Evolutionary conservation across 2,797 vertebrate genomes (phyloP).

Genomic region (Okamejei kenojei): DNA sequence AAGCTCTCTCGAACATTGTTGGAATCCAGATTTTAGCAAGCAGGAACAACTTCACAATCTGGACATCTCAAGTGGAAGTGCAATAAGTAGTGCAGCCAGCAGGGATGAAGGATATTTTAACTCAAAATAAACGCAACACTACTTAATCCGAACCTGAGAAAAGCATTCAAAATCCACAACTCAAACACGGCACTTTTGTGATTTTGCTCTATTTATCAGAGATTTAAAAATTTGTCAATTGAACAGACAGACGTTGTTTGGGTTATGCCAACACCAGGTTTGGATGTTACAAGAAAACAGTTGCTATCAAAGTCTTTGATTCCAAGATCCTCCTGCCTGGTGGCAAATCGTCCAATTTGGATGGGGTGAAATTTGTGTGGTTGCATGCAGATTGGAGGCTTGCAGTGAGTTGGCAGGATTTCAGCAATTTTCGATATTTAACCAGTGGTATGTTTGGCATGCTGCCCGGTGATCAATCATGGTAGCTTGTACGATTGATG

Average conservation of each 20-base stretch:
- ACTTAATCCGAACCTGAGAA: neutral
- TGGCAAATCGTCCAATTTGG: neutral
- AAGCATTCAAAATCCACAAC: neutral
- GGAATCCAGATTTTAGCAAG: neutral
- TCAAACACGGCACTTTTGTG: neutral
- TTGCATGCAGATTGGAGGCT: neutral
- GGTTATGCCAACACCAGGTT: neutral
- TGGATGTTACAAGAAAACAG: neutral
- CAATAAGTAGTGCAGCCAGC: neutral
- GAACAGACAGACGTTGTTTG: neutral
- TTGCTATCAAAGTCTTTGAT: neutral
- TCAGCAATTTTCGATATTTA: constrained; percentile 17
- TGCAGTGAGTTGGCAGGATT: neutral
- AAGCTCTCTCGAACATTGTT: neutral
- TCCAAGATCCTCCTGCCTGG: neutral
- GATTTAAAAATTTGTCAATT: neutral
- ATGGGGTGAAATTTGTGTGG: neutral
- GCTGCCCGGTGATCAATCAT: constrained; percentile 8
- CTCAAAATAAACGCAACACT: neutral
- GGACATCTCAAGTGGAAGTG: neutral
- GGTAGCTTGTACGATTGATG: neutral
- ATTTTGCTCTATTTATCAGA: neutral
- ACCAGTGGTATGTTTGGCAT: constrained; percentile 24
- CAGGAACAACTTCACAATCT: neutral
- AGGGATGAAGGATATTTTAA: neutral